phyloP scores from a whole-genome alignment of 2,797 vertebrate genomes.

The Jordanella pulchra region DNA sequence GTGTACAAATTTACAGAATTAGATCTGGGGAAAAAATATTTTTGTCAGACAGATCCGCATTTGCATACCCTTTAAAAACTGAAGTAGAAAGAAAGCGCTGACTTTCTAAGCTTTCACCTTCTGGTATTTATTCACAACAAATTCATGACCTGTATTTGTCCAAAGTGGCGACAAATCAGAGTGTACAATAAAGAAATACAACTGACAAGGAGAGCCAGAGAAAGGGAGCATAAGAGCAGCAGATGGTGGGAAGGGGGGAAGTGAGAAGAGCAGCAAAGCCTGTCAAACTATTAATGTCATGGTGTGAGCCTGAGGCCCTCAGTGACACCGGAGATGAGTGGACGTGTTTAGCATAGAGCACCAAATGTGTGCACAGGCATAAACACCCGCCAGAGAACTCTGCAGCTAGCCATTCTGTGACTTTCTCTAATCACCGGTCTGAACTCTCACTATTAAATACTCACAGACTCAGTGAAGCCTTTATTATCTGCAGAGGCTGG shows the following conservation, averaged over 20 bases:
- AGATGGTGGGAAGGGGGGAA: conserved; percentile 48
- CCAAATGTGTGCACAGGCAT: conserved; percentile 6
- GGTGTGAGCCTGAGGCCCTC: conserved; percentile 55
- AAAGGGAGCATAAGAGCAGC: conserved; percentile 32
- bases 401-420: conserved; percentile 2
- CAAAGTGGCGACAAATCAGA: background rate
- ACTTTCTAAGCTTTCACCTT: background rate
- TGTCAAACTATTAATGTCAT: conserved; percentile 70
- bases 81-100: background rate
- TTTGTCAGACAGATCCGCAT: background rate
- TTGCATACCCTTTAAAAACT: background rate
- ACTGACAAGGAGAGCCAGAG: conserved; percentile 6
- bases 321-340: conserved; percentile 54
- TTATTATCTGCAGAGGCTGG: conserved; percentile 17
- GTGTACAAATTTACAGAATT: background rate
- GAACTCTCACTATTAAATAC: conserved; percentile 9
- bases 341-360: conserved; percentile 46
- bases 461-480: conserved; percentile 5
- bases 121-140: background rate
- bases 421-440: conserved; percentile 16
- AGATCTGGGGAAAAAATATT: too few relatives aligned
- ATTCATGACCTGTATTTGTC: conserved; percentile 18
- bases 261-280: conserved; percentile 54
- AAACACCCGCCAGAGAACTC: conserved; percentile 11
- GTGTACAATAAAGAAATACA: conserved; percentile 6